Evolutionary conservation across 2,888 invertebrate species (phyloP).

Genomic region (Abscondita cerata): DNA sequence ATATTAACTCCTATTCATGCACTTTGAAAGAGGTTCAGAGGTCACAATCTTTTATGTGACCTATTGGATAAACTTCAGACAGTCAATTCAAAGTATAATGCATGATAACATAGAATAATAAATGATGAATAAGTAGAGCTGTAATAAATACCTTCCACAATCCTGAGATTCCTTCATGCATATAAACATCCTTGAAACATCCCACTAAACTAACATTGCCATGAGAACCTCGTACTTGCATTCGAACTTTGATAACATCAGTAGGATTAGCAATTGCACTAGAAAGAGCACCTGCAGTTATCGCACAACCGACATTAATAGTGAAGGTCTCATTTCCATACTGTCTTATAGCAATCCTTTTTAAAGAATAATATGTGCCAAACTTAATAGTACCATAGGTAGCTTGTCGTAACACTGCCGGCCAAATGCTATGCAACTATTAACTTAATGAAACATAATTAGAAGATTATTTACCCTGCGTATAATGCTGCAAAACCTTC

Average conservation of each 20-base stretch:
- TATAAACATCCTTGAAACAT: slow-evolving; percentile 85
- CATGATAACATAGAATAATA: no score
- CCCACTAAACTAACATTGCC: slow-evolving; percentile 66
- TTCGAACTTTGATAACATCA: slow-evolving; percentile 93
- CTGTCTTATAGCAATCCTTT: slow-evolving; percentile 70
- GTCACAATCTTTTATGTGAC: no score
- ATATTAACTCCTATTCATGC: no score
- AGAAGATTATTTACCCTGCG: slow-evolving; percentile 71
- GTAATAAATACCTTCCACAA: slow-evolving; percentile 79
- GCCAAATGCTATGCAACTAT: slow-evolving; percentile 71
- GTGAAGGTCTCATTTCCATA: slow-evolving; percentile 65
- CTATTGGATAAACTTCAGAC: no score
- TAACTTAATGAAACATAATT: background rate
- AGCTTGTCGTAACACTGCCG: slow-evolving; percentile 90
- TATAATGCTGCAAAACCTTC: slow-evolving; percentile 89
- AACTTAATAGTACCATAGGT: slow-evolving; percentile 97
- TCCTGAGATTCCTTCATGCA: slow-evolving; percentile 82
- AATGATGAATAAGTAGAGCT: no score
- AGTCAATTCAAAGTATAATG: no score
- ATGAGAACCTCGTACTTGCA: slow-evolving; percentile 79
- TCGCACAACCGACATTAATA: slow-evolving; percentile 81
- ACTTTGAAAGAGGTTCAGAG: no score
- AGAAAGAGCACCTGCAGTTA: slow-evolving; percentile 85
- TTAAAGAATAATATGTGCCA: slow-evolving; percentile 92
- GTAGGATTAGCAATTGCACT: slow-evolving; percentile 97